Evolutionary conservation across 2,888 invertebrate species (phyloP).

Genomic region (Drosophila fulvimacula): DNA sequence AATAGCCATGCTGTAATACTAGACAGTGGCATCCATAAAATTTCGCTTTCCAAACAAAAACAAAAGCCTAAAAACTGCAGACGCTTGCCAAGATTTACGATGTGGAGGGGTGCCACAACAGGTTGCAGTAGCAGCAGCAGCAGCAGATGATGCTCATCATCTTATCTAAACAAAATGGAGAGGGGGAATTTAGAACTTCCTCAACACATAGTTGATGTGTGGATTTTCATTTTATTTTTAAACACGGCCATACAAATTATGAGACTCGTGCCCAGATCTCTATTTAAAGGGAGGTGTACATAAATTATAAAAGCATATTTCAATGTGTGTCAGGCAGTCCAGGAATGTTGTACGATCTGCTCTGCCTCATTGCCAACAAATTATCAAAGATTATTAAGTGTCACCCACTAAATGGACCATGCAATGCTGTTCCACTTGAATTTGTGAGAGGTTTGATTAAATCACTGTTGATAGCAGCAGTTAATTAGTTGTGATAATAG

Average conservation of each 20-base stretch:
- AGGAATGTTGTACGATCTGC: conserved; percentile 66
- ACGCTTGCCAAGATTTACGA: conserved; percentile 53
- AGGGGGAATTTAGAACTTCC: conserved; percentile 49
- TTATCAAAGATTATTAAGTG: conserved; percentile 66
- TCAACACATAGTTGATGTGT: conserved; percentile 42
- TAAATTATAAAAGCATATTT: conserved; percentile 75
- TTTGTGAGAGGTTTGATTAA: conserved; percentile 38
- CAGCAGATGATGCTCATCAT: conserved; percentile 5
- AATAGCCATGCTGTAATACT: conserved; percentile 64
- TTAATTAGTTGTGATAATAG: conserved; percentile 15
- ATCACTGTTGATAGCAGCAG: conserved; percentile 42
- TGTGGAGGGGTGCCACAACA: conserved; percentile 43
- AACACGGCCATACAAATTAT: conserved; percentile 53
- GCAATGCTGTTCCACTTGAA: conserved; percentile 19
- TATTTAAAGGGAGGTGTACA: conserved; percentile 69
- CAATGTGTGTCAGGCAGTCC: conserved; percentile 71
- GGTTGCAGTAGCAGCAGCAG: conserved; percentile 54
- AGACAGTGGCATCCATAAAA: conserved; percentile 66
- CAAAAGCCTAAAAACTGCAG: conserved; percentile 23
- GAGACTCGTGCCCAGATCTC: conserved; percentile 36
- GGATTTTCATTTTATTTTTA: conserved; percentile 63
- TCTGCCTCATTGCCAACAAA: conserved; percentile 68
- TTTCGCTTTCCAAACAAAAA: conserved; percentile 48
- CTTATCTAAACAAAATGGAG: conserved; percentile 63
- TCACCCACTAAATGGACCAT: conserved; percentile 59